phyloP scores from a whole-genome alignment of 2,113 vertebrate species.

The Rhea pennata region DNA sequence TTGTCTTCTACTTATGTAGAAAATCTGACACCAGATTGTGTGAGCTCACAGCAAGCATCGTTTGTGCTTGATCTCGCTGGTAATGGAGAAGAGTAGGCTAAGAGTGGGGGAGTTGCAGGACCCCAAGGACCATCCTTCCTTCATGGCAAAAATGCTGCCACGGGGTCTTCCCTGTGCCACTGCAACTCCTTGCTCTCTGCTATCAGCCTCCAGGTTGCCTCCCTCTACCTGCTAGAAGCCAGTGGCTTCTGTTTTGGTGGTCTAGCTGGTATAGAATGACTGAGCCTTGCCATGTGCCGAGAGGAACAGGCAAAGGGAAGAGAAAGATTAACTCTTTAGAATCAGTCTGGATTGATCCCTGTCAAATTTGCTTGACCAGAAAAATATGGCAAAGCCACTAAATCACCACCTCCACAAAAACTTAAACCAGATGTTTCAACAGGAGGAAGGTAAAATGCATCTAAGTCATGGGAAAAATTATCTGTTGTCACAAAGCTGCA shows the following conservation, averaged over 20 bases:
- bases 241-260: neutral
- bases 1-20: neutral
- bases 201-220: neutral
- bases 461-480: neutral
- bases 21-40: neutral
- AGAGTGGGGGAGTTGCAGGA: neutral
- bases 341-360: neutral
- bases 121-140: neutral
- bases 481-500: neutral
- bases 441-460: neutral
- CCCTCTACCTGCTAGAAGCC: neutral
- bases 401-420: neutral
- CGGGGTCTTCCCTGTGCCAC: neutral
- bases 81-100: neutral
- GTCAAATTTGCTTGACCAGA: neutral
- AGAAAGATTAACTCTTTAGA: neutral
- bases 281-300: neutral
- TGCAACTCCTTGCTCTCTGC: neutral
- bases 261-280: accelerated
- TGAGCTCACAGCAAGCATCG: neutral
- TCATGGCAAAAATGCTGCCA: neutral
- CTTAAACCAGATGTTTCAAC: neutral
- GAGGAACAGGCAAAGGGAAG: accelerated
- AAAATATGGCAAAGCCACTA: neutral
- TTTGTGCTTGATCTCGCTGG: neutral